phyloP scores from a whole-genome alignment of 2,888 invertebrate genomes.

The Metacarcinus magister region DNA sequence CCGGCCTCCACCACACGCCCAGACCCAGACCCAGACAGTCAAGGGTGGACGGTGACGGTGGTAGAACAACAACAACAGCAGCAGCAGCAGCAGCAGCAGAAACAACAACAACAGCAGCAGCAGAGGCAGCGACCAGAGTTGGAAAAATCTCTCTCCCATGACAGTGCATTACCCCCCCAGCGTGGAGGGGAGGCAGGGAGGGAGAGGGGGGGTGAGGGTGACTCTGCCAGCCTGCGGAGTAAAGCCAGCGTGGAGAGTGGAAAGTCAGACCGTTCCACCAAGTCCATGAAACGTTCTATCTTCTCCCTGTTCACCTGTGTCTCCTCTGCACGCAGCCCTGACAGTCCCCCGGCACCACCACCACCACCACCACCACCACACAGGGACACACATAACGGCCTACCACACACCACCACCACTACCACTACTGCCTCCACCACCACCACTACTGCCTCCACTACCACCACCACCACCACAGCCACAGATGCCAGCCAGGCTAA shows the following conservation, averaged over 20 bases:
- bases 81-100: not conserved
- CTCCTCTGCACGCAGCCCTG: slow-evolving; percentile 75
- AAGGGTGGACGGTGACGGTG: slow-evolving; percentile 80
- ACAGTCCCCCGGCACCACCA: slow-evolving; percentile 74
- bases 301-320: slow-evolving; percentile 81
- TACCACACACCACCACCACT: slow-evolving; percentile 11
- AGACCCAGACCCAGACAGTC: slow-evolving; percentile 63
- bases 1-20: slow-evolving; percentile 64
- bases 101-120: not conserved
- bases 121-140: slow-evolving; percentile 51
- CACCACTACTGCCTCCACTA: slow-evolving; percentile 43
- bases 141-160: slow-evolving; percentile 76
- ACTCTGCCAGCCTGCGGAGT: slow-evolving; percentile 77
- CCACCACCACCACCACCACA: slow-evolving; percentile 57
- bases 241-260: slow-evolving; percentile 79
- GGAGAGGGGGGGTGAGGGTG: slow-evolving; percentile 12
- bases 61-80: not conserved
- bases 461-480: slow-evolving; percentile 59
- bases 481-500: slow-evolving; percentile 63
- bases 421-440: slow-evolving; percentile 53
- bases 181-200: slow-evolving; percentile 35
- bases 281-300: slow-evolving; percentile 79
- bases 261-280: slow-evolving; percentile 77
- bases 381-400: not conserved
- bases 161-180: slow-evolving; percentile 36